Percentiles rank a stretch among this genome's conserved stretches.
phyloP scores from a whole-genome alignment of 64 coral and sea anemone genomes.

The Stichodactyla helianthus region DNA sequence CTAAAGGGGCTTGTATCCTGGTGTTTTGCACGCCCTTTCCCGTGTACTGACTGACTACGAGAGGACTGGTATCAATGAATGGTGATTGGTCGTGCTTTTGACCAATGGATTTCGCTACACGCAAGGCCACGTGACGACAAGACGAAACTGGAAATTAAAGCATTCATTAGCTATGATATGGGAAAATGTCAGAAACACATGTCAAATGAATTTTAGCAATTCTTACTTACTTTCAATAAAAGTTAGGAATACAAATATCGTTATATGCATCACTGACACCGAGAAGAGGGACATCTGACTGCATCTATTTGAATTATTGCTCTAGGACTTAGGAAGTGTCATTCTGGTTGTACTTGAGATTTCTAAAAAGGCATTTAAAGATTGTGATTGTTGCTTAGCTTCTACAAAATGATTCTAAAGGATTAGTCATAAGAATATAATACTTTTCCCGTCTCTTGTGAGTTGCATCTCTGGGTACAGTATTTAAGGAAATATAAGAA shows the following conservation, averaged over 20 bases:
- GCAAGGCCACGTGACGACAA: neutral
- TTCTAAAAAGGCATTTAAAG: too few species aligned
- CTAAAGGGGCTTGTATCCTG: neutral
- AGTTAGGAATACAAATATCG: neutral
- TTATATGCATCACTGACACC: neutral
- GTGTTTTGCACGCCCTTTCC: neutral
- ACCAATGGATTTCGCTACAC: neutral
- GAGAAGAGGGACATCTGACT: neutral
- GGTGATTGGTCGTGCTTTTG: conserved; percentile 1
- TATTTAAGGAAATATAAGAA: too few species aligned
- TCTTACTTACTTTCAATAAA: neutral
- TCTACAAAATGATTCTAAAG: too few species aligned
- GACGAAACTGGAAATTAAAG: neutral
- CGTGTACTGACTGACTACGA: neutral
- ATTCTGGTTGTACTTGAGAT: neutral
- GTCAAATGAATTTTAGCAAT: neutral
- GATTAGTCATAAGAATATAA: too few species aligned
- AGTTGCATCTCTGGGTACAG: too few species aligned
- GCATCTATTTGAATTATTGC: neutral
- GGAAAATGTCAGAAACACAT: neutral
- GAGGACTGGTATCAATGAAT: conserved; percentile 6
- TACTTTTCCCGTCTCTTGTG: too few species aligned
- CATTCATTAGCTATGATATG: neutral
- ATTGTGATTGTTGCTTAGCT: too few species aligned
- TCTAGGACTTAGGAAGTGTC: neutral